phyloP scores from a whole-genome alignment of 2,888 invertebrate genomes.

The Thymelicus acteon region DNA sequence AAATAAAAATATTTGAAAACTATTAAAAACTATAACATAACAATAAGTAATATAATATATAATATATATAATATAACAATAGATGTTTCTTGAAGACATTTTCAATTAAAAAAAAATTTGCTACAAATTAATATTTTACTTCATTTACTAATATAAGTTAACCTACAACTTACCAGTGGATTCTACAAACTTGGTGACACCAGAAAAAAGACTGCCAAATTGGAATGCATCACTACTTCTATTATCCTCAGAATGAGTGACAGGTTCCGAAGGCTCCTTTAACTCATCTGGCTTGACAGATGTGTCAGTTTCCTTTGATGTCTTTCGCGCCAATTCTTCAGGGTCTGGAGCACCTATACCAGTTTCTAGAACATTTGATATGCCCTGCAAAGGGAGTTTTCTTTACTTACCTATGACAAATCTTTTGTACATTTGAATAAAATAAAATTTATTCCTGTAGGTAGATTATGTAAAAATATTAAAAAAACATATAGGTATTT shows the following conservation, averaged over 20 bases:
- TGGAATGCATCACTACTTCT: constrained; percentile 74
- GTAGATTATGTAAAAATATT: no score
- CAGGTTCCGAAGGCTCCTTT: background rate
- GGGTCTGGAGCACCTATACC: constrained; percentile 94
- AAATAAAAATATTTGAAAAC: no score
- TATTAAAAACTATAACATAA: no score
- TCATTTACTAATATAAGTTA: no score
- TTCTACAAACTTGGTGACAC: constrained; percentile 89
- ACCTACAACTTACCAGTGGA: constrained; percentile 77
- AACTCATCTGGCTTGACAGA: constrained; percentile 32
- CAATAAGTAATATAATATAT: no score
- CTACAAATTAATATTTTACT: no score
- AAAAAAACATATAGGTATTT: no score
- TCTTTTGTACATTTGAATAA: background rate
- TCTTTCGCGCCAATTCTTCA: constrained; percentile 88
- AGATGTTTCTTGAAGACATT: no score
- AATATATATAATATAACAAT: no score
- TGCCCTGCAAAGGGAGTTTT: constrained; percentile 82
- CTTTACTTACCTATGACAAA: background rate
- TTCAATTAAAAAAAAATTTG: no score
- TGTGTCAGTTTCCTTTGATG: constrained; percentile 47
- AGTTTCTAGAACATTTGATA: constrained; percentile 90
- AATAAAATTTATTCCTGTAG: constrained; percentile 16
- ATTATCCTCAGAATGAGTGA: constrained; percentile 30
- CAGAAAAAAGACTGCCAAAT: constrained; percentile 87